These are phyloP conservation scores for Xenotilapia leptura DNA, from an alignment of 2,113 vertebrate species.

Conservation along the genomic window DNA sequence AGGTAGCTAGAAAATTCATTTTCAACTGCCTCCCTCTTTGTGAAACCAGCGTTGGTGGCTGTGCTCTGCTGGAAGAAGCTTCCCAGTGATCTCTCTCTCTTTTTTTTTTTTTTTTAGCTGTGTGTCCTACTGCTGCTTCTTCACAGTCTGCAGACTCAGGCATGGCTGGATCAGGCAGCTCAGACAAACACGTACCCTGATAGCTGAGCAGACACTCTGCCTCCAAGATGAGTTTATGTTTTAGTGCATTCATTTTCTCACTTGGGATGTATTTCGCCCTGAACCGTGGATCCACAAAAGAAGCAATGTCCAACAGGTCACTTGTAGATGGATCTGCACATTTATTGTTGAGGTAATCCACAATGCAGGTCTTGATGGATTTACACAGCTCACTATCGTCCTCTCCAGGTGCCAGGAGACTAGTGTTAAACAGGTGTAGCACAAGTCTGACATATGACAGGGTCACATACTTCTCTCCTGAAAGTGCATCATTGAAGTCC, in stretches of 20 bases:
- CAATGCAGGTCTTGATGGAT: no score
- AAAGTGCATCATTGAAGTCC: no score
- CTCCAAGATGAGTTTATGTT: background rate
- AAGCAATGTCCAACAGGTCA: no score
- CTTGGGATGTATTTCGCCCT: background rate
- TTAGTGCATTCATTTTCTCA: background rate
- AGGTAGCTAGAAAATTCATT: background rate
- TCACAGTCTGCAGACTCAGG: fast-evolving
- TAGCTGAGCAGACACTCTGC: background rate
- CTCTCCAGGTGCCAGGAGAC: no score
- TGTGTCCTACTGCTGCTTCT: background rate
- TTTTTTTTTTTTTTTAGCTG: background rate
- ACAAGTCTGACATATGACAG: fast-evolving
- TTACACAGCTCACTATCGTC: no score
- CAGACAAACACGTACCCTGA: background rate
- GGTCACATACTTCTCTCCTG: no score
- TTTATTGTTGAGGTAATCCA: no score
- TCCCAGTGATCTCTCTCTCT: background rate
- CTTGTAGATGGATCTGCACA: no score
- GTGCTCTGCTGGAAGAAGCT: background rate
- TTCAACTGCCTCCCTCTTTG: fast-evolving
- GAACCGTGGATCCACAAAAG: background rate
- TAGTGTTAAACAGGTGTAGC: background rate
- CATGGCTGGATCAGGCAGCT: fast-evolving
- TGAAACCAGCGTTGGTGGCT: no score